phyloP scores from a whole-genome alignment of 2,797 vertebrate species.

The Macropodus opercularis region DNA sequence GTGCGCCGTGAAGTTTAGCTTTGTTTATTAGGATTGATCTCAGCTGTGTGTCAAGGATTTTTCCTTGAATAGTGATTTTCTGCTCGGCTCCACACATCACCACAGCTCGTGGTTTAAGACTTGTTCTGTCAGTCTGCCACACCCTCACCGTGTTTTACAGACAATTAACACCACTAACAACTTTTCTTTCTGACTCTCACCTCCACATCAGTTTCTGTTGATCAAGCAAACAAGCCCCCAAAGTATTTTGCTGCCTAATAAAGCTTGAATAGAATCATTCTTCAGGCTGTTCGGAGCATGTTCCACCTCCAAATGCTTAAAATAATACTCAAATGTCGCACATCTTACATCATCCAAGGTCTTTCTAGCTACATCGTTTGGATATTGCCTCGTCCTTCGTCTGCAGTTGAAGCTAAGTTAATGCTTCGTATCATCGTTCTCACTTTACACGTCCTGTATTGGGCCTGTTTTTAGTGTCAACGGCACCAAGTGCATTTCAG shows the following conservation, averaged over 20 bases:
- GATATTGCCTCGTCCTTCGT: neutral
- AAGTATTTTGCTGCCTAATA: neutral
- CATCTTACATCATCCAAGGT: too few relatives aligned
- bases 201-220: too few relatives aligned
- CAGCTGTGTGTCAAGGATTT: conserved; percentile 51
- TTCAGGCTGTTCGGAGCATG: too few relatives aligned
- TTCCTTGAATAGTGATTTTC: conserved; percentile 54
- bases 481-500: conserved; percentile 31
- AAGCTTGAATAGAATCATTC: too few relatives aligned
- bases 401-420: neutral
- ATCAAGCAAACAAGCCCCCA: neutral
- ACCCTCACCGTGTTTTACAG: conserved; percentile 63
- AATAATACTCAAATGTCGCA: neutral
- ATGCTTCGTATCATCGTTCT: neutral
- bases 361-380: neutral
- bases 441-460: neutral
- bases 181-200: conserved; percentile 57
- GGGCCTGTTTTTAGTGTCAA: conserved; percentile 21
- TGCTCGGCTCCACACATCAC: conserved; percentile 46
- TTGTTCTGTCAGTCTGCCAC: conserved; percentile 48
- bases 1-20: conserved; percentile 39
- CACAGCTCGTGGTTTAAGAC: conserved; percentile 62
- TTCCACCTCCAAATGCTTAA: too few relatives aligned
- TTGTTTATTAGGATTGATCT: conserved; percentile 57
- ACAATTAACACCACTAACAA: conserved; percentile 64